A percentile compares a stretch with the other conserved stretches of the same genome.
These are phyloP conservation scores for Noctua pronuba DNA, from an alignment of 2,888 invertebrate species.

Conservation along the genomic window DNA sequence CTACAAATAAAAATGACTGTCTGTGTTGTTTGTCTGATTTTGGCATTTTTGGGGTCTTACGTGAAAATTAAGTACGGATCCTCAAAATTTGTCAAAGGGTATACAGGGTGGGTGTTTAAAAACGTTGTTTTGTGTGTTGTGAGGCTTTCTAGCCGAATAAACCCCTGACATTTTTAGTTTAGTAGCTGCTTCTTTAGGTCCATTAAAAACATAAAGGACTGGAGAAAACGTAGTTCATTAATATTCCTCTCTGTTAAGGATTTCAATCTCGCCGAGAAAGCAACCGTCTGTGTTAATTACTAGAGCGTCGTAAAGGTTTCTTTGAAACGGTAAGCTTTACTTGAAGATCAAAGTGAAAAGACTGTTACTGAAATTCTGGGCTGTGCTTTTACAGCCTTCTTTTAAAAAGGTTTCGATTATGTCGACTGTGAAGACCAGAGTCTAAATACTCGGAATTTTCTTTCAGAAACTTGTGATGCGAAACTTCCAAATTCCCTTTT, in stretches of 20 bases:
- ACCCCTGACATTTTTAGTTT: neutral
- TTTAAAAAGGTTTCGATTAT: constrained; percentile 1
- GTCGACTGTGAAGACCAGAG: neutral
- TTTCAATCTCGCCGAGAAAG: constrained; percentile 59
- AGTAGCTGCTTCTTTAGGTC: neutral
- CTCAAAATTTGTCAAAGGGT: neutral
- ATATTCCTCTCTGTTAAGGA: constrained; percentile 49
- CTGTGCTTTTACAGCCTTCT: neutral
- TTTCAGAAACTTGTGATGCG: neutral
- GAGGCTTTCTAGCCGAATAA: neutral
- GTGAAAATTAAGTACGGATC: neutral
- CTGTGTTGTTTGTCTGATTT: neutral
- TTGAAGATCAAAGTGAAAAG: constrained; percentile 6
- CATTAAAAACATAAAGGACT: constrained; percentile 9
- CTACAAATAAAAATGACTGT: constrained; percentile 29
- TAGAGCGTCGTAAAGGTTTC: constrained; percentile 13
- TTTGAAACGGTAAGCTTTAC: constrained; percentile 18
- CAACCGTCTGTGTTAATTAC: constrained; percentile 48
- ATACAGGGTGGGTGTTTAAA: neutral
- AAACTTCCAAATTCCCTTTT: neutral
- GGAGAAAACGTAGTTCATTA: constrained; percentile 40
- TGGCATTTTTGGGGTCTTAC: neutral
- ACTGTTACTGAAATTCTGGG: neutral
- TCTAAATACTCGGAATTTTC: neutral
- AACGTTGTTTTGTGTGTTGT: neutral